Evolutionary conservation across 37 sponge, comb jelly and placozoan species (phyloP).

Genomic region (Haliclona indistincta): DNA sequence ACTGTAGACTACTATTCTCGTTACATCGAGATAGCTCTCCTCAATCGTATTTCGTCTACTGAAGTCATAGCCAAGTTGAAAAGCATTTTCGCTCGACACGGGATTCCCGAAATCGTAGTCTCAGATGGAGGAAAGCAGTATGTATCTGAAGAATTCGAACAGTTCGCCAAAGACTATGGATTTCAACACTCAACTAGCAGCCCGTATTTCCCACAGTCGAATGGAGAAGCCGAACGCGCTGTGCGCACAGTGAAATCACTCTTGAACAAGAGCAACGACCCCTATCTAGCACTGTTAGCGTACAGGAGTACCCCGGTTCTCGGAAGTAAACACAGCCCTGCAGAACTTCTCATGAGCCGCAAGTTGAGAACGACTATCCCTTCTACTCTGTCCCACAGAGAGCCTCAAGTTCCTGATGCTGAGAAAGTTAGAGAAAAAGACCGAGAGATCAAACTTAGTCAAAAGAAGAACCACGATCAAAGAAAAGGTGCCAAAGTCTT

Average conservation of each 20-base stretch:
- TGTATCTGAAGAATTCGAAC: too few relatives aligned
- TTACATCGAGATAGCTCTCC: too few relatives aligned
- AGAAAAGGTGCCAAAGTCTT: background rate
- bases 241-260: conserved; percentile 39
- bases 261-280: conserved; percentile 17
- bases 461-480: conserved; percentile 14
- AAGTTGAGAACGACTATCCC: conserved; percentile 42
- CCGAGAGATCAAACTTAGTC: background rate
- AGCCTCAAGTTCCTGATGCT: conserved; percentile 2
- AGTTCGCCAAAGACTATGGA: too few relatives aligned
- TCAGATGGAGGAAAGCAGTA: too few relatives aligned
- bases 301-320: conserved; percentile 60
- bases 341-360: conserved; percentile 55
- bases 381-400: background rate
- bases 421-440: background rate
- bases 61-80: conserved; percentile 37
- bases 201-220: conserved; percentile 46
- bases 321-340: conserved; percentile 45
- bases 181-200: conserved; percentile 51
- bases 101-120: conserved; percentile 44
- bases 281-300: conserved; percentile 34
- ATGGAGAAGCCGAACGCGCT: conserved; percentile 57
- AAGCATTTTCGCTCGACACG: conserved; percentile 54
- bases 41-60: too few relatives aligned
- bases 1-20: conserved; percentile 54